Percentiles rank a stretch among this genome's conserved stretches.
Evolutionary conservation across 2,797 vertebrate species (phyloP).

Genomic region (Gymnoscopelus braueri): DNA sequence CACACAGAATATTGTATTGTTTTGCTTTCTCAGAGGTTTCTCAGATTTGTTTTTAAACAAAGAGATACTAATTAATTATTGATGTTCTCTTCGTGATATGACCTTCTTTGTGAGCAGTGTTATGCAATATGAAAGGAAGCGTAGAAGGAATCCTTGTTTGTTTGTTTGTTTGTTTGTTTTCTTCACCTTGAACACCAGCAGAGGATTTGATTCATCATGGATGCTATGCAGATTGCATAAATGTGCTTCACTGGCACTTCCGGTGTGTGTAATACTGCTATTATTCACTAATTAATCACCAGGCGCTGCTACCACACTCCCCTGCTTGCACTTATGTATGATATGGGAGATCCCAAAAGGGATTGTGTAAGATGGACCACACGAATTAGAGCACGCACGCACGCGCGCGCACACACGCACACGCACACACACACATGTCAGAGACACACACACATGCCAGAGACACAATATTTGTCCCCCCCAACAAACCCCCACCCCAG

Average conservation of each 20-base stretch:
- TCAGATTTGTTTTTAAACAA: too few species aligned
- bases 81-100: too few species aligned
- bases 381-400: background rate
- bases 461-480: background rate
- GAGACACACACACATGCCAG: background rate
- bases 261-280: slow-evolving; percentile 20
- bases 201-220: slow-evolving; percentile 48
- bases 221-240: slow-evolving; percentile 50
- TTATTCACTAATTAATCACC: slow-evolving; percentile 50
- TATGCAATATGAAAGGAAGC: slow-evolving; percentile 12
- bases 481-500: too few species aligned
- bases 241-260: slow-evolving; percentile 64
- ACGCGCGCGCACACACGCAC: background rate
- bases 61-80: too few species aligned
- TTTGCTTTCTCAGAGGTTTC: too few species aligned
- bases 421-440: background rate
- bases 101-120: too few species aligned
- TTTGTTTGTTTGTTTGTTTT: background rate
- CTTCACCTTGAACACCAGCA: slow-evolving; percentile 32
- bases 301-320: slow-evolving; percentile 12
- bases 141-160: slow-evolving; percentile 18
- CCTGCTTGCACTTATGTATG: slow-evolving; percentile 8
- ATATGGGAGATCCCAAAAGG: slow-evolving; percentile 63
- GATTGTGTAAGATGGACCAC: slow-evolving; percentile 40
- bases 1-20: background rate